Base-by-base conservation (phyloP, 1,140 invertebrate species). In the Apis cerana region DNA sequence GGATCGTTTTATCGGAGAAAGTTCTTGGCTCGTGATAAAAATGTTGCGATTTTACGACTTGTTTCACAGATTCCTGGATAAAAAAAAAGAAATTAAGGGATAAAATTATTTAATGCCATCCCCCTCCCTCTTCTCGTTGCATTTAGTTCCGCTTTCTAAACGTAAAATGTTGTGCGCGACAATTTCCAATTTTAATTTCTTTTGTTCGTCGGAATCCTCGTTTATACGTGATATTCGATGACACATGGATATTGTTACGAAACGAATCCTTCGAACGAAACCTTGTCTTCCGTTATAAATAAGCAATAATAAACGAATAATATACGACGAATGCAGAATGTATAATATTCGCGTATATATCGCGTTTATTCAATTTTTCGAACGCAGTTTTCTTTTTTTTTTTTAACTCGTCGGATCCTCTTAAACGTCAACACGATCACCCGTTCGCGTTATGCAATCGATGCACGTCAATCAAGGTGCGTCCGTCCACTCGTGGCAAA, bases 381-480 rank as follows among this genome's bases (percentile, higher is more conserved):
- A 15, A 1, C 75, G 15, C 43, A 11, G 10, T 15, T 23, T 62
- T 62, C 13, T 62, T 27, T 13, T 23, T 62, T n/a, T n/a, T 8
- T 43, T 43, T 43, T 7, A 15, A 12, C 27, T 58, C n/a, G 2
- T 27, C 58, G n/a, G 67, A 69, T 52, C 19, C 78, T 69, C 17
- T 56, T 2, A 54, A 27, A 67, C 62, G 54, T 81, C 79, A 52
- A 59, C n/a, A 13, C n/a, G 64, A 48, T 54, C 72, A 75, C n/a
- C 54, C 54, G 52, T 17, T 48, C 33, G 52, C 76, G 59, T 81
- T 81, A 81, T 59, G 80, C 80, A 81, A 76, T 81, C 80, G 74
- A 75, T 81, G 72, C 62, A 23, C 61, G 80, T 81, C 80, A 81
- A 81, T 81, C 80, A 58, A 74, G 72, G 72, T 10, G 54, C 62